Percentiles rank a stretch among this genome's conserved stretches.
Conservation (phyloP, 2,888 invertebrate species). For the Sepioteuthis lessoniana region DNA sequence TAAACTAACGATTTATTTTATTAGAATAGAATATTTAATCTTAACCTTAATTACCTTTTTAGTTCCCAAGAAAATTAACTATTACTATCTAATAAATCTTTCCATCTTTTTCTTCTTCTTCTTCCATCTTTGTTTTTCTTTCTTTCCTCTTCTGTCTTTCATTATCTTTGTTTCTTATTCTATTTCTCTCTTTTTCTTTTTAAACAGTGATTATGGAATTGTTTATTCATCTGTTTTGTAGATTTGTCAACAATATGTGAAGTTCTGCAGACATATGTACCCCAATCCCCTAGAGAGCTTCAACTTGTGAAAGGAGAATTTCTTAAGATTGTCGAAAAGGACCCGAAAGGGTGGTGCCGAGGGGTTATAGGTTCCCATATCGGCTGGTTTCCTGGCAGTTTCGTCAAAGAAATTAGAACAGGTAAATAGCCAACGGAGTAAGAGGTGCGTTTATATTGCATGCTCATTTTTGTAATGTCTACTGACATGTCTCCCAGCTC, state of each 20-base stretch:
- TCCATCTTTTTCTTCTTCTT: background rate
- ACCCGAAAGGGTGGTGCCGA: slow-evolving; percentile 46
- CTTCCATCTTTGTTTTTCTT: background rate
- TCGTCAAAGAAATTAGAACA: slow-evolving; percentile 47
- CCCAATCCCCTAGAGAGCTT: slow-evolving; percentile 43
- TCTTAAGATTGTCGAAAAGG: slow-evolving; percentile 42
- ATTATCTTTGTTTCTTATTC: background rate
- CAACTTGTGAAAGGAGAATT: slow-evolving; percentile 44
- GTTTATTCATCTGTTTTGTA: slow-evolving; percentile 38
- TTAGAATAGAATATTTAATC: too few relatives aligned
- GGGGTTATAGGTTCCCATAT: slow-evolving; percentile 45
- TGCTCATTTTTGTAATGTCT: background rate
- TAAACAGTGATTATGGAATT: background rate
- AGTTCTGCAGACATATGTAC: slow-evolving; percentile 40
- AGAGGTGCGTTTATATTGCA: background rate
- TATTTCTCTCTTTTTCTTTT: background rate
- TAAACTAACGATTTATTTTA: too few relatives aligned
- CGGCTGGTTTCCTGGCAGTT: slow-evolving; percentile 46
- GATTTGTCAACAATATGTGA: slow-evolving; percentile 46
- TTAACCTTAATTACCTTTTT: too few relatives aligned
- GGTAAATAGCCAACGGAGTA: background rate
- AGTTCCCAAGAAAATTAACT: background rate
- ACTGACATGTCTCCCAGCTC: background rate
- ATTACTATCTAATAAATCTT: background rate
- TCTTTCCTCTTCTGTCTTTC: background rate